Evolutionary conservation across 2,888 invertebrate genomes (phyloP).

Genomic region (Tigriopus californicus): DNA sequence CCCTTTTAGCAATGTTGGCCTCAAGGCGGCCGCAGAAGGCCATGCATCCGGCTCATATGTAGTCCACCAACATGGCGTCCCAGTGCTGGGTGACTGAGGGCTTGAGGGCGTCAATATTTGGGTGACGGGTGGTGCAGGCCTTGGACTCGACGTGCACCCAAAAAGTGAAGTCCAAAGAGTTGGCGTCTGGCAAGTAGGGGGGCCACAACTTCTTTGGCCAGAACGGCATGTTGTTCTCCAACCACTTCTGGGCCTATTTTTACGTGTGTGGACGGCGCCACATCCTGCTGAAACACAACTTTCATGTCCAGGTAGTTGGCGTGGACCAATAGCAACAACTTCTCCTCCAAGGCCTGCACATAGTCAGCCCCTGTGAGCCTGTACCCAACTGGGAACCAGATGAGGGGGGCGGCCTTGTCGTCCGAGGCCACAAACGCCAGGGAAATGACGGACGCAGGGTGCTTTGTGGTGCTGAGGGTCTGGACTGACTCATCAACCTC

Average conservation of each 20-base stretch:
- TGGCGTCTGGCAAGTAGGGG: no score
- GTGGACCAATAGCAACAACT: background rate
- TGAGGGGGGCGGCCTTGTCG: background rate
- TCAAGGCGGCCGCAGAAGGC: background rate
- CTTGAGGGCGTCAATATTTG: no score
- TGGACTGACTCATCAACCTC: background rate
- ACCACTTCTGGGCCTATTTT: background rate
- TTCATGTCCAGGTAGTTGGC: background rate
- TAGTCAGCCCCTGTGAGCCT: background rate
- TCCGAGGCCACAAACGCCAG: background rate
- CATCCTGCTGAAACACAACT: background rate
- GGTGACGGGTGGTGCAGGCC: background rate
- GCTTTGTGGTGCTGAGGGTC: background rate
- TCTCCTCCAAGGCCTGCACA: background rate
- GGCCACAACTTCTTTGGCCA: no score
- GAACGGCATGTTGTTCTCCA: background rate
- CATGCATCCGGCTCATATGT: background rate
- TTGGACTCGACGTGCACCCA: background rate
- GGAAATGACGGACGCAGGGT: background rate
- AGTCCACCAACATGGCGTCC: background rate
- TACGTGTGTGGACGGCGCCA: background rate
- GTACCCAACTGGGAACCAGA: background rate
- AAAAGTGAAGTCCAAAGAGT: background rate
- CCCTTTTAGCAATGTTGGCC: background rate
- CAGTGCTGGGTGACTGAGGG: background rate